Evolutionary conservation across 2,888 invertebrate species (phyloP).

Genomic region (Nemurella pictetii): DNA sequence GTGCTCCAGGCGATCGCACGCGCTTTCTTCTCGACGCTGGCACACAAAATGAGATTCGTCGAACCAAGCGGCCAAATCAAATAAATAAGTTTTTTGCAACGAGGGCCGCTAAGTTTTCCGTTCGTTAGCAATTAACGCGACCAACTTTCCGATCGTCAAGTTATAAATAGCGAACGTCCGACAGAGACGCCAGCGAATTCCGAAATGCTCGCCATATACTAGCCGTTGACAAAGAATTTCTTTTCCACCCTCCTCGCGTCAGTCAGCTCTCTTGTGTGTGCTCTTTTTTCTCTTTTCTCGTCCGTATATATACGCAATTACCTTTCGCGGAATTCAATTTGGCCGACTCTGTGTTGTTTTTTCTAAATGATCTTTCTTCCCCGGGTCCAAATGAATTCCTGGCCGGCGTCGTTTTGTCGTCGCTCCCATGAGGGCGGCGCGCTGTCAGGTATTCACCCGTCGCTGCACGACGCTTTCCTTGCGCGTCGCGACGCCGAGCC

Average conservation of each 20-base stretch:
- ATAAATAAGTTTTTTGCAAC: background rate
- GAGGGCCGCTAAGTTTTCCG: background rate
- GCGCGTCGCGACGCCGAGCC: background rate
- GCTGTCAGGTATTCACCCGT: conserved; percentile 8
- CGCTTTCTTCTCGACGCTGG: background rate
- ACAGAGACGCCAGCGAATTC: background rate
- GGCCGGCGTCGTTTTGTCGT: background rate
- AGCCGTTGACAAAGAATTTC: background rate
- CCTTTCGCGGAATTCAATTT: conserved; percentile 11
- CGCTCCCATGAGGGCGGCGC: background rate
- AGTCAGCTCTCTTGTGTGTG: background rate
- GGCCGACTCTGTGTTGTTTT: conserved; percentile 1
- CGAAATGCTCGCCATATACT: background rate
- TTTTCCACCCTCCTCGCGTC: background rate
- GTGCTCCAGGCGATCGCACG: too few relatives aligned
- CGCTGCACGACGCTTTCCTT: background rate
- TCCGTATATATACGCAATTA: background rate
- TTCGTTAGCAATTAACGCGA: background rate
- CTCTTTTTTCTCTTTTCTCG: background rate
- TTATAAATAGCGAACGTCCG: too few relatives aligned
- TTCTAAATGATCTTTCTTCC: conserved; percentile 13
- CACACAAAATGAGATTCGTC: too few relatives aligned
- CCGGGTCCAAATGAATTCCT: background rate
- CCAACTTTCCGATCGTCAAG: background rate
- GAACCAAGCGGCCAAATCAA: background rate